phyloP scores from a whole-genome alignment of 1,140 invertebrate species.

The Achroia grisella region DNA sequence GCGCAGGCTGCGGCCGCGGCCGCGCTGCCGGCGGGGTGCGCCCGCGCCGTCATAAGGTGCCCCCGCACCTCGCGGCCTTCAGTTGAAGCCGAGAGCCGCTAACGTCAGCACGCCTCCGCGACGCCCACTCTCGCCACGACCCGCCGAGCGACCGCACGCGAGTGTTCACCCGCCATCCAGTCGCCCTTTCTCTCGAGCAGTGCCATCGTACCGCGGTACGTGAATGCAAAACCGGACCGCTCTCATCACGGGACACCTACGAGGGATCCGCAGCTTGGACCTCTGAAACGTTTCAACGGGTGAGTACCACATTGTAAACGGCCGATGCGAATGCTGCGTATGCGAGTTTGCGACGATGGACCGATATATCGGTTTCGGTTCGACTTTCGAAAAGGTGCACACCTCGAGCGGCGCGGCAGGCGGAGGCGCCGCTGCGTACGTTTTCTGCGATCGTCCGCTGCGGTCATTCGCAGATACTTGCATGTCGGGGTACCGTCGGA shows the following conservation, averaged over 20 bases:
- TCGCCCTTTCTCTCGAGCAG: slow-evolving; percentile 68
- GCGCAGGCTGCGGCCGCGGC: slow-evolving; percentile 7
- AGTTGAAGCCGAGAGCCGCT: slow-evolving; percentile 49
- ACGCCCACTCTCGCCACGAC: slow-evolving; percentile 44
- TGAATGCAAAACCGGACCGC: slow-evolving; percentile 66
- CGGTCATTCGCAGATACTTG: slow-evolving; percentile 24
- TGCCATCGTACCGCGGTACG: slow-evolving; percentile 61
- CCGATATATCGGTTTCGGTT: slow-evolving; percentile 19
- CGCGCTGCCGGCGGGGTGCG: slow-evolving; percentile 33
- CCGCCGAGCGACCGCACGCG: slow-evolving; percentile 47
- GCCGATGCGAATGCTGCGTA: slow-evolving; percentile 42
- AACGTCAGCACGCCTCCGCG: slow-evolving; percentile 47
- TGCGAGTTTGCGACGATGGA: slow-evolving; percentile 34
- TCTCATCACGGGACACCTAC: slow-evolving; percentile 39
- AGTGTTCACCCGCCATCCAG: slow-evolving; percentile 43
- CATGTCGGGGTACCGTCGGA: slow-evolving; percentile 31
- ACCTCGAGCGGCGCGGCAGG: slow-evolving; percentile 20
- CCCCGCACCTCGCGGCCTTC: slow-evolving; percentile 65
- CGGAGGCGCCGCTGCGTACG: slow-evolving; percentile 2
- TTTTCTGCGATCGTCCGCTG: neutral
- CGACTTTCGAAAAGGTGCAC: slow-evolving; percentile 37
- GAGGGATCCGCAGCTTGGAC: slow-evolving; percentile 42
- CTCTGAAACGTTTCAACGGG: slow-evolving; percentile 42
- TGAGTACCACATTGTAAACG: slow-evolving; percentile 31
- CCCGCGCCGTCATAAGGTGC: slow-evolving; percentile 45